Conservation (phyloP, 2,113 vertebrate species). For the Odontesthes bonariensis region DNA sequence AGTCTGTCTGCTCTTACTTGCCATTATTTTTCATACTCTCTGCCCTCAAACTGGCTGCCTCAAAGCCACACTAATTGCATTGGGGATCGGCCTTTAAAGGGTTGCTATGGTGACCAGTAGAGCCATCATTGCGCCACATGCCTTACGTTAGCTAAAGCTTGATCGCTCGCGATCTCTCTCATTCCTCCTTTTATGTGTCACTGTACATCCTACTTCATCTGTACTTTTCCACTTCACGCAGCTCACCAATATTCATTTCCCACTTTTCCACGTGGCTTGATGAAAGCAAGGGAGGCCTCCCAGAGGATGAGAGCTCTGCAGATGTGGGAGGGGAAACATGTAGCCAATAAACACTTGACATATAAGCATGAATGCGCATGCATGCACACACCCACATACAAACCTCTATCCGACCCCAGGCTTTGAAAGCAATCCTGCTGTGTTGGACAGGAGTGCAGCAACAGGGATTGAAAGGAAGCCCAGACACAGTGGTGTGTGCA, state of each 20-base stretch:
- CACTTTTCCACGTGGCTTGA: constrained; percentile 35
- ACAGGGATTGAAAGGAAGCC: constrained; percentile 24
- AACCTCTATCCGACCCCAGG: not conserved
- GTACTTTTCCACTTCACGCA: constrained; percentile 59
- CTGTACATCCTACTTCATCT: constrained; percentile 64
- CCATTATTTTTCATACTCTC: constrained; percentile 74
- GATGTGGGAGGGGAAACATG: constrained; percentile 49
- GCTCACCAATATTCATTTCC: constrained; percentile 56
- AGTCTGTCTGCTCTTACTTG: constrained; percentile 56
- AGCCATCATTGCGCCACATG: constrained; percentile 64
- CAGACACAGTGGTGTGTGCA: constrained; percentile 18
- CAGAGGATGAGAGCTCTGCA: constrained; percentile 50
- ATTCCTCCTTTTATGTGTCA: constrained; percentile 52
- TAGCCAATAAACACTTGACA: constrained; percentile 55
- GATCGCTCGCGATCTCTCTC: constrained; percentile 43
- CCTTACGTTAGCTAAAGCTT: constrained; percentile 59
- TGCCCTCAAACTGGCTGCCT: constrained; percentile 73
- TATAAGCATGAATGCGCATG: constrained; percentile 11
- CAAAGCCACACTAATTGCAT: constrained; percentile 82
- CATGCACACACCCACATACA: constrained; percentile 5
- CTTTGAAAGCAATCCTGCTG: constrained; percentile 26
- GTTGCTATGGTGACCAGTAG: constrained; percentile 84
- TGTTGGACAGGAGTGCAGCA: constrained; percentile 29
- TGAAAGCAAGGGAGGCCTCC: constrained; percentile 31
- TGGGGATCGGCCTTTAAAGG: constrained; percentile 81